Percentiles rank a stretch among this genome's conserved stretches.
These are phyloP conservation scores for Scrobipalpa costella DNA, from an alignment of 2,888 invertebrate genomes.

Conservation along the genomic window DNA sequence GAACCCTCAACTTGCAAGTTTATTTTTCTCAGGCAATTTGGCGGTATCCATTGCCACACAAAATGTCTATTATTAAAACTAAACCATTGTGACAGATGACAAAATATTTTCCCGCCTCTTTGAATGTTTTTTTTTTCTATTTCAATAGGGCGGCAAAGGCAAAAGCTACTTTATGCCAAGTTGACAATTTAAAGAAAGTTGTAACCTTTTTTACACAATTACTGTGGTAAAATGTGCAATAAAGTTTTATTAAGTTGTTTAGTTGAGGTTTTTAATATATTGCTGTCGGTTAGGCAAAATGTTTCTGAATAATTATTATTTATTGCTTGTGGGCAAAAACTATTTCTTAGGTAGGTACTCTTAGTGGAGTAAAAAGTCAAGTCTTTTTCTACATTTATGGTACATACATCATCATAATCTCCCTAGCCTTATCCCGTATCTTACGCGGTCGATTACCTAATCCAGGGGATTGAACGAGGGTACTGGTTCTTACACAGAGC, in stretches of 20 bases:
- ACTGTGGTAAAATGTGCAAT: slow-evolving; percentile 32
- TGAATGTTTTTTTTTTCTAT: not conserved
- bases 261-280: slow-evolving; percentile 29
- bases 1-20: not conserved
- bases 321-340: not conserved
- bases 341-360: not conserved
- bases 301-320: not conserved
- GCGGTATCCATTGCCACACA: slow-evolving; percentile 26
- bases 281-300: slow-evolving; percentile 1
- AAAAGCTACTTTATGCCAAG: slow-evolving; percentile 8
- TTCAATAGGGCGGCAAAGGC: slow-evolving; percentile 22
- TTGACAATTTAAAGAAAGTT: slow-evolving; percentile 25
- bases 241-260: slow-evolving; percentile 23
- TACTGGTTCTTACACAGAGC: no score
- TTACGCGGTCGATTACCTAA: no score
- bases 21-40: slow-evolving; percentile 5
- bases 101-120: slow-evolving; percentile 29
- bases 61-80: slow-evolving; percentile 19
- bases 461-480: no score
- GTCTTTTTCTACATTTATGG: no score
- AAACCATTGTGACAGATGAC: slow-evolving; percentile 27
- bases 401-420: no score
- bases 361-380: no score
- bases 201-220: slow-evolving; percentile 23
- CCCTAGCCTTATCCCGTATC: no score